Base-by-base conservation (phyloP, 2,113 vertebrate genomes). In the Phylloscopus whistleri region DNA sequence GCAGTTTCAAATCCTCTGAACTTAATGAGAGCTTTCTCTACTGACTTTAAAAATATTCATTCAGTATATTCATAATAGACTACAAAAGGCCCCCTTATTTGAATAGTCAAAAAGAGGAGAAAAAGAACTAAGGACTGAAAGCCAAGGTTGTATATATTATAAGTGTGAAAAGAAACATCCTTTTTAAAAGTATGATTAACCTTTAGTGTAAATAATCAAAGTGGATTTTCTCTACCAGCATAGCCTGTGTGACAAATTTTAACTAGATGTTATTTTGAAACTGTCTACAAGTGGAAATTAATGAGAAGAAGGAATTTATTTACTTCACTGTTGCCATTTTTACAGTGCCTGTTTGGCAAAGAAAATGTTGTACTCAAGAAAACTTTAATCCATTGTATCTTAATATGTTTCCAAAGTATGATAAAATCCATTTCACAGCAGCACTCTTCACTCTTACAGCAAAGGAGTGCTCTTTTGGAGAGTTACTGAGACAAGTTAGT, bases 121-220 rank as follows among this genome's bases (percentile, higher is more conserved):
- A 94, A 70, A 76, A 30, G 3, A 72, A 16, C 28, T 33, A 15
- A 67, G 53, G 13, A 76, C 5, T 69, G 51, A 95, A 94, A 96
- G 37, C 11, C 27, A 73, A 67, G 21, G 30, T 14, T 53, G 74
- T 62, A n/a, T 53, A 59, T 59, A 76, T 79, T 80, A 21, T 46
- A 83, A 70, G 15, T 59, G 43, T 92, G 72, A 80, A 80, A 92
- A 86, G 55, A 80, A 69, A 20, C 30, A 77, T 58, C 22, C 15
- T 74, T 90, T 67, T 55, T 82, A 83, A 89, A 84, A 83, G 70
- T 48, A 66, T 86, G 39, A 83, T 93, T 91, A 91, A 89, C 49
- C 70, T 89, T 94, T 73, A 30, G 31, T 83, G 48, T 89, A 79
- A 88, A 87, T 69, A 90, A 85, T 75, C 55, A 59, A 84, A 92